Conservation (phyloP, 2,113 vertebrate genomes). For the Neolamprologus cancellatus region DNA sequence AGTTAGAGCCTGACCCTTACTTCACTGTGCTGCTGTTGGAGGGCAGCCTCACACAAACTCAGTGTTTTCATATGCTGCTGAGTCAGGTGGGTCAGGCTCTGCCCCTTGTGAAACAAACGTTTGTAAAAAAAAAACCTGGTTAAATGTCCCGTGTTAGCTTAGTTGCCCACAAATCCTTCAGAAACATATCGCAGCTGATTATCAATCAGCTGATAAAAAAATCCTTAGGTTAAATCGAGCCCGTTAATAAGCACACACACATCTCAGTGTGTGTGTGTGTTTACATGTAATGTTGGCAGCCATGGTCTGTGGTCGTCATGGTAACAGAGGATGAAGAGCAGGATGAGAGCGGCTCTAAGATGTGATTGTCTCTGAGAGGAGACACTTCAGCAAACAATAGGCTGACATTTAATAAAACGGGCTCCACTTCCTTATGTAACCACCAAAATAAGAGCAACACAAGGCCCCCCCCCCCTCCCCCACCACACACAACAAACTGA, state of each 20-base stretch:
- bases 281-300: background rate
- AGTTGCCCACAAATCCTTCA: background rate
- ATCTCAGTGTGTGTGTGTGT: background rate
- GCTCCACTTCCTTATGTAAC: background rate
- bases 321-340: conserved; percentile 16
- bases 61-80: background rate
- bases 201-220: background rate
- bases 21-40: background rate
- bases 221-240: background rate
- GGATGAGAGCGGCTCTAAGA: background rate
- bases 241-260: background rate
- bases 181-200: background rate
- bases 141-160: background rate
- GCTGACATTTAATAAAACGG: background rate
- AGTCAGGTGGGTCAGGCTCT: background rate
- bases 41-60: background rate
- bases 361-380: background rate
- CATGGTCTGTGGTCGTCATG: conserved; percentile 17
- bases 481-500: background rate
- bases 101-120: background rate
- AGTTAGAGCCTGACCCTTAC: background rate
- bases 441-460: background rate
- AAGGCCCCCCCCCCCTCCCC: background rate
- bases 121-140: background rate
- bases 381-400: conserved; percentile 12